Base-by-base conservation (phyloP, 2,797 vertebrate genomes). In the Ctenochaetus hawaiiensis region DNA sequence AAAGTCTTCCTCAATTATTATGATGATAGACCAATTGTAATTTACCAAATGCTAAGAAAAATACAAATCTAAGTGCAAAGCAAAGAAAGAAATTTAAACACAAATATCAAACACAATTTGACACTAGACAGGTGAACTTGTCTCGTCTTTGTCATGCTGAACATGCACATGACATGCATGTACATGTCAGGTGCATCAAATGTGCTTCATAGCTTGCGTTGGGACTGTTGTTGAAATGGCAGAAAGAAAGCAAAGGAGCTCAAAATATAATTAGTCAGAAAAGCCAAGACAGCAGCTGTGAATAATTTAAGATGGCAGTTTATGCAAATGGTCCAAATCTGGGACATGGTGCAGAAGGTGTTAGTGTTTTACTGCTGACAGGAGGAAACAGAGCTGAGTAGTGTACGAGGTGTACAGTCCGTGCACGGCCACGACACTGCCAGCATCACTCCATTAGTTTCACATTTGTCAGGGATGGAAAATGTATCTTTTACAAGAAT, bases 261-360 rank as follows among this genome's bases (percentile, higher is more conserved):
- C 72, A 84, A 93, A 92, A 86, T 93, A 90, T 92, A 92, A 93
- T 94, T 93, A 93, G 89, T 91, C 81, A 86, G 87, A 92, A 91
- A 92, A 91, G 87, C 91, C 72, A 86, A 86, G 91, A 93, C 90
- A 86, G 88, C 89, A 91, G 91, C 89, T 91, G 91, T 94, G 90
- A 92, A 92, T 93, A 92, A 93, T 93, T 94, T 88, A 91, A 90
- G 78, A 88, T 91, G 87, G 90, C 90, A 91, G 81, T 92, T 94
- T 91, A 93, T 94, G 93, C 92, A 93, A 93, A 94, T 92, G 81
- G 85, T 77, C 83, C 78, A 90, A 91, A 93, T 91, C 85, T 92
- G 81, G 91, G 91, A 91, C 88, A 82, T 69, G 79, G 82, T 84
- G 85, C 87, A 91, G 88, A 84, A 92, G 89, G 92, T 93, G 89